A percentile compares a stretch with the other conserved stretches of the same genome.
Conservation (phyloP, 2,888 invertebrate genomes). For the Diaperis boleti region DNA sequence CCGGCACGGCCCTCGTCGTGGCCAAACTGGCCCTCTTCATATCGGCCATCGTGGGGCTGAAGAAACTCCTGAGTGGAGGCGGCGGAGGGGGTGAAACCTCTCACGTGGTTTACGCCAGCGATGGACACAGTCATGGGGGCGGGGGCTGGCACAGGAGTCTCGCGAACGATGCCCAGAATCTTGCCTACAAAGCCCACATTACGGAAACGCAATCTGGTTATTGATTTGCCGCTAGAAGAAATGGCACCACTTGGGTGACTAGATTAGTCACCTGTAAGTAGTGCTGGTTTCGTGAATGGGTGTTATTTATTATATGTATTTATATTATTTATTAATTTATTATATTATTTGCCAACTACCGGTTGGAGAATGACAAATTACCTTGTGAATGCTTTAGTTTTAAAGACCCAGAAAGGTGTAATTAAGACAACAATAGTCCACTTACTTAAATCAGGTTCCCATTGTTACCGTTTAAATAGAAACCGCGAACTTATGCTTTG, state of each 20-base stretch:
- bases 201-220: conserved; percentile 31
- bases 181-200: conserved; percentile 53
- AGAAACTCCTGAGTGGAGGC: conserved; percentile 70
- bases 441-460: not conserved
- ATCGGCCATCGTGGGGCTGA: conserved; percentile 74
- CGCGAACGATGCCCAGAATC: conserved; percentile 44
- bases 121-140: conserved; percentile 51
- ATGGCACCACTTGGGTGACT: not conserved
- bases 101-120: conserved; percentile 69
- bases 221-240: conserved; percentile 1
- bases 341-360: conserved; percentile 1
- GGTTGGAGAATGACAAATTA: not conserved
- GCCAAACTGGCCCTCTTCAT: conserved; percentile 75
- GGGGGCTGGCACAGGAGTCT: conserved; percentile 65
- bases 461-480: not conserved
- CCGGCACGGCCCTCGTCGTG: conserved; percentile 75
- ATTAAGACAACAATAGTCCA: not conserved
- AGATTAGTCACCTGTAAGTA: conserved; percentile 5
- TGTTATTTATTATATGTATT: conserved; percentile 10
- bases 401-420: not conserved
- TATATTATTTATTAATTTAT: conserved; percentile 1
- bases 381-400: not conserved
- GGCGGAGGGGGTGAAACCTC: conserved; percentile 66
- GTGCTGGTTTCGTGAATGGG: not conserved
- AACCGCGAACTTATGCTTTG: not conserved